Base-by-base conservation (phyloP, 2,888 invertebrate species). In the Drosophila heteroneura region DNA sequence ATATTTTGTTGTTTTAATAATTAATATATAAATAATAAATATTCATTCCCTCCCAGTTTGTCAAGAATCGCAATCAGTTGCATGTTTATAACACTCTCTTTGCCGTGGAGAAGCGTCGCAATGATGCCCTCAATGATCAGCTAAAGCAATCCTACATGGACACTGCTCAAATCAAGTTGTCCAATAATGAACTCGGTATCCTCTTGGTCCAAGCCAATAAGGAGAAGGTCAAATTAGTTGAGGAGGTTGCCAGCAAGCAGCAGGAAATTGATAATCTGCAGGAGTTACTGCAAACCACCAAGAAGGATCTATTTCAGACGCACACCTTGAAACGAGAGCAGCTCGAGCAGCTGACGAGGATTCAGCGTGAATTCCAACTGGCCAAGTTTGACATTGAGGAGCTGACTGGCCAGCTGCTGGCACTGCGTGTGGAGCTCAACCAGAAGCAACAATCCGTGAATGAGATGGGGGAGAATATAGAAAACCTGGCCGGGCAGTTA, bases 71-170 rank as follows among this genome's bases (percentile, higher is more conserved):
- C 69, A 93, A 91, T 66, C 92, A 93, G 63, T 70, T 93, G 65
- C 93, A 93, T 61, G 92, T 93, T 4, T 88, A 91, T 26, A 93
- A 91, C 35, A 88, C 92, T 0, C 84, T 93, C 0, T 93, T 92
- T 39, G 90, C 91, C 1, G 90, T 91, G 33, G 93, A 93, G 67
- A 91, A 93, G 60, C 92, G 92, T 51, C 92, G 90, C 35, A 93
- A 92, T 56, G 91, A 91, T 16, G 89, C 92, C 0, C 69, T 93
- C 0, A 92, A 82, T 41, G 80, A 76, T 4, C 91, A 91, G 39
- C 65, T 93, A 0, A 86, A 85, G 41, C 83, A 80, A 7, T 83
- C 88, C 0, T 67, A 86, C 14, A 90, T 92, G 2, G 91, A 93
- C 14, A 82, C 85, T 22, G 83, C 91, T 33, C 91, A 92, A 53